These are phyloP conservation scores for Oscheius sp. DNA, from an alignment of 2,888 invertebrate species.

Conservation along the genomic window DNA sequence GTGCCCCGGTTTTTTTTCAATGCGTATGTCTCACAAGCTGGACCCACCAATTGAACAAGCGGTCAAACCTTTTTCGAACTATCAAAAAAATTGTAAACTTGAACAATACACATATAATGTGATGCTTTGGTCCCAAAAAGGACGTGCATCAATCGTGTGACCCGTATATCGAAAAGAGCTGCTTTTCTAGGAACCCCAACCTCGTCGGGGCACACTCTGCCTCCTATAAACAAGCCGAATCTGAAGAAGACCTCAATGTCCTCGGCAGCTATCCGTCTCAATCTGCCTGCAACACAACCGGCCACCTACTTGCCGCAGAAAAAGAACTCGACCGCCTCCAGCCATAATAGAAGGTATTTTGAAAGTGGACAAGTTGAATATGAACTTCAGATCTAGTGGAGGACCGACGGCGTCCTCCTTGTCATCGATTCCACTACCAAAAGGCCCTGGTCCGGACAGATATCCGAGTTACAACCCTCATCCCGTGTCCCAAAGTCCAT, in stretches of 20 bases:
- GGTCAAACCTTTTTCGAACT: neutral
- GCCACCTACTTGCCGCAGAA: constrained; percentile 17
- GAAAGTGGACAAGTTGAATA: too few species aligned
- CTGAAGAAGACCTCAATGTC: constrained; percentile 6
- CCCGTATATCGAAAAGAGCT: neutral
- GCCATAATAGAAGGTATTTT: neutral
- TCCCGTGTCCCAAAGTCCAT: neutral
- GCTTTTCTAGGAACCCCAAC: neutral
- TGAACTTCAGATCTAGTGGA: neutral
- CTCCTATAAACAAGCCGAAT: constrained; percentile 23
- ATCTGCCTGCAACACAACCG: constrained; percentile 12
- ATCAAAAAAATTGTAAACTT: neutral
- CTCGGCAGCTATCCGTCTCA: neutral
- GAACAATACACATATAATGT: neutral
- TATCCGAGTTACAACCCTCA: neutral
- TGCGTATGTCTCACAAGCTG: too few species aligned
- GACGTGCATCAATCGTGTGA: too few species aligned
- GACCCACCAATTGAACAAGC: too few species aligned
- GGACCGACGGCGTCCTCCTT: neutral
- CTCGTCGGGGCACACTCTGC: constrained; percentile 8
- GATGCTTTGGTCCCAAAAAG: too few species aligned
- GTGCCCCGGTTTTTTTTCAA: too few species aligned
- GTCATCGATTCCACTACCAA: constrained; percentile 24
- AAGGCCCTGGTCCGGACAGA: constrained; percentile 1
- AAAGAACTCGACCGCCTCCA: neutral